Percentiles rank a stretch among this genome's conserved stretches.
phyloP scores from a whole-genome alignment of 2,797 vertebrate genomes.

The Champsocephalus esox region DNA sequence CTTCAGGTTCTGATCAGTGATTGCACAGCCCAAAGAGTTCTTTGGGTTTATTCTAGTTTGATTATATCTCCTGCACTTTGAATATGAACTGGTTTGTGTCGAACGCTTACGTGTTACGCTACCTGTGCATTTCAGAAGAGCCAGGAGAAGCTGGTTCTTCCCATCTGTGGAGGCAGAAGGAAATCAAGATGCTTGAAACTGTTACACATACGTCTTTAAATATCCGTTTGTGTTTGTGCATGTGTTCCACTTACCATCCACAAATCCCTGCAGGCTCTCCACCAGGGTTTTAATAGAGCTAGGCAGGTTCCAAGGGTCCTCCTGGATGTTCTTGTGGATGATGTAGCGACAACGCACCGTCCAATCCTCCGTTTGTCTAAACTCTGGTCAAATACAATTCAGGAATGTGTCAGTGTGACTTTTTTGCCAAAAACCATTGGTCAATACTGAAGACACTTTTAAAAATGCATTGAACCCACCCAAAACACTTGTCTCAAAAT shows the following conservation, averaged over 20 bases:
- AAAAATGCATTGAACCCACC: no score
- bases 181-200: conserved; percentile 38
- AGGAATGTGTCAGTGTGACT: conserved; percentile 14
- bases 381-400: conserved; percentile 83
- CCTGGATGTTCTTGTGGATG: conserved; percentile 96
- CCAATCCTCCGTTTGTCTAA: conserved; percentile 95
- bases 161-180: conserved; percentile 87
- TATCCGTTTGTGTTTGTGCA: not conserved
- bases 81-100: conserved; percentile 17
- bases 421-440: no score
- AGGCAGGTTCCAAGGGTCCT: conserved; percentile 99
- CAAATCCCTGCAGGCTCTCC: conserved; percentile 94
- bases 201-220: no score
- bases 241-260: conserved; percentile 88
- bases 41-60: conserved; percentile 5
- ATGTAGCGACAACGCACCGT: conserved; percentile 88
- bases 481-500: no score
- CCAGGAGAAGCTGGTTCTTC: conserved; percentile 97
- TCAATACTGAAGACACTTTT: no score
- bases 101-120: conserved; percentile 28
- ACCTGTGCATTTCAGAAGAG: conserved; percentile 98
- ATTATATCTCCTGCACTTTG: not conserved
- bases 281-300: conserved; percentile 95
- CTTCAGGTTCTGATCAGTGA: conserved; percentile 12
- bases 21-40: not conserved